Evolutionary conservation across 2,797 vertebrate species (phyloP), one percentile per base, ranked within the genome.

Genomic region (Picus viridis): DNA sequence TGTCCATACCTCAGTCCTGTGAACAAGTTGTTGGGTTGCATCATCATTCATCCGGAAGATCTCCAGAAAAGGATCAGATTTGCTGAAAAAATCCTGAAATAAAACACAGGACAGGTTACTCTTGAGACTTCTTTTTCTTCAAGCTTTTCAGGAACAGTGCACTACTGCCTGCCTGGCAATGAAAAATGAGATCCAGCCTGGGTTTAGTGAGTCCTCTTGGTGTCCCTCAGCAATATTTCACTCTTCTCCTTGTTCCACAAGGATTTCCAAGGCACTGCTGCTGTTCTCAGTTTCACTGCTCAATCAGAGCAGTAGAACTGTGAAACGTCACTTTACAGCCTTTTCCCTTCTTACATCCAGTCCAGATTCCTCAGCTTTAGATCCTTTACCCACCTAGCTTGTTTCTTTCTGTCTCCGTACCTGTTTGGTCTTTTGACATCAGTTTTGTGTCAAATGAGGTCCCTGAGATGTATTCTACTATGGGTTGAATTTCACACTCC

Each of bases 51-150:
- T 98, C 90, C 99, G 98, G 93, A 99, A 99, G 92, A 99, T 99
- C 98, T 99, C 99, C 97, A 99, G 98, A 96, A 99, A 99, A 53
- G 99, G 99, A 95, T 99, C 99, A 26, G 99, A 99, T 97, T 99
- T 99, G 97, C 99, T 99, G 98, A 99, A 99, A 98, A 99, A 99
- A 97, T 99, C 99, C 99, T 99, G 96, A 95, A 98, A 96, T 57
- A 86, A 91, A 97, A 95, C 81, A 74, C 3, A 95, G 61, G 71
- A 90, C 77, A 95, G 58, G 89, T 90, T 95, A 87, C 63, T 89
- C 43, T 53, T 20, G 20, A 65, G 80, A 67, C 2, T 67, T 75
- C 26, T 71, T 62, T 74, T 65, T 74, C 32, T 65, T 73, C 58
- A 23, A 49, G 27, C 51, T 86, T 93, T 61, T 67, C 54, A 81